Percentiles rank a stretch among this genome's conserved stretches.
phyloP scores from a whole-genome alignment of 2,797 vertebrate species.

The Oreochromis grahami region DNA sequence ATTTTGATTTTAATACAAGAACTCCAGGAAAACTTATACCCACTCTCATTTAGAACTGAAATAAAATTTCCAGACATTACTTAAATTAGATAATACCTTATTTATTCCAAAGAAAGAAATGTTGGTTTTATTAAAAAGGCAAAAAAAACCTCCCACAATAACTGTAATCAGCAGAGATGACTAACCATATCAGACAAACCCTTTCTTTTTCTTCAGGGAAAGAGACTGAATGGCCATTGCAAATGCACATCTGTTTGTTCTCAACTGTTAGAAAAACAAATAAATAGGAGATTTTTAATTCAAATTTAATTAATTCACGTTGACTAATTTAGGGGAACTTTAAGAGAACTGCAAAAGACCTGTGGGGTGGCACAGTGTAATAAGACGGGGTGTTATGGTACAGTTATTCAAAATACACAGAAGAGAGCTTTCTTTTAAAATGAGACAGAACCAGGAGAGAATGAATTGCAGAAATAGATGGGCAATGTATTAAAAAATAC shows the following conservation, averaged over 20 bases:
- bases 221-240: background rate
- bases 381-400: background rate
- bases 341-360: background rate
- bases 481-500: background rate
- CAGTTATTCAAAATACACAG: background rate
- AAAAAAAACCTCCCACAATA: background rate
- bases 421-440: background rate
- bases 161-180: background rate
- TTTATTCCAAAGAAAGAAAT: background rate
- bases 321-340: background rate
- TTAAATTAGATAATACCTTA: background rate
- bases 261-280: background rate
- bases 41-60: background rate
- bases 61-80: background rate
- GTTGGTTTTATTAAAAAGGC: background rate
- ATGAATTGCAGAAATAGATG: background rate
- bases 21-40: background rate
- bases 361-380: background rate
- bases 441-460: background rate
- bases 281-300: background rate
- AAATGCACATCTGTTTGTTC: background rate
- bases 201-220: background rate
- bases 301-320: too few relatives aligned
- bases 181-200: background rate
- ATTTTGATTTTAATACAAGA: background rate